phyloP scores from a whole-genome alignment of 2,888 invertebrate species.

The Zygothrica quintamaculata region DNA sequence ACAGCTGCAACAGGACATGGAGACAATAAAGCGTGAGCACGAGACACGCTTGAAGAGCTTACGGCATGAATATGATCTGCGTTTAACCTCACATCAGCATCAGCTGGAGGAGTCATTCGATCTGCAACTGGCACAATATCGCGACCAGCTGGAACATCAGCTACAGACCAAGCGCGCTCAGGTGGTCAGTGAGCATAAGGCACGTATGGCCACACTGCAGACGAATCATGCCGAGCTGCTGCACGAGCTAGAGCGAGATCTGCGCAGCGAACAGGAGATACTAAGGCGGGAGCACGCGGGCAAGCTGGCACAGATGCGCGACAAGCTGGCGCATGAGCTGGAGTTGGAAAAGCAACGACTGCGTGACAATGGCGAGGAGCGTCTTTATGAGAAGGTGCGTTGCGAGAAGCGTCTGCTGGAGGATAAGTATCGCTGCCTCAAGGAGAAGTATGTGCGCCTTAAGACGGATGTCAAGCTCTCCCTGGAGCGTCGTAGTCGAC shows the following conservation, averaged over 20 bases:
- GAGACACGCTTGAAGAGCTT: conserved; percentile 84
- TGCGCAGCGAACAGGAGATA: conserved; percentile 87
- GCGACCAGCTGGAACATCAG: conserved; percentile 82
- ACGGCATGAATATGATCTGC: conserved; percentile 82
- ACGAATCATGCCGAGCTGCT: conserved; percentile 83
- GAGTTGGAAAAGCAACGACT: conserved; percentile 85
- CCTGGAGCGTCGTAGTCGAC: conserved; percentile 89
- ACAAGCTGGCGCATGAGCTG: conserved; percentile 87
- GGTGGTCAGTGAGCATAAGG: conserved; percentile 86
- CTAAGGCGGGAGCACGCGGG: conserved; percentile 89
- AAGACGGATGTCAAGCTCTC: conserved; percentile 92
- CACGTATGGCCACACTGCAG: conserved; percentile 82
- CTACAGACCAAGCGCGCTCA: conserved; percentile 85
- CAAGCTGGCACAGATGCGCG: conserved; percentile 87
- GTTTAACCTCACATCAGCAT: conserved; percentile 84
- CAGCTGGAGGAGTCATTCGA: conserved; percentile 85
- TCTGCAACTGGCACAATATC: conserved; percentile 84
- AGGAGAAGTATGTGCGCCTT: conserved; percentile 91
- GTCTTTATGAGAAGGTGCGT: conserved; percentile 87
- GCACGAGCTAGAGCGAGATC: conserved; percentile 83
- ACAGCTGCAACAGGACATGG: conserved; percentile 80
- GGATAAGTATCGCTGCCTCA: conserved; percentile 91
- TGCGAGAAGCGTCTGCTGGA: conserved; percentile 90
- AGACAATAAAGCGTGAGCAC: conserved; percentile 75
- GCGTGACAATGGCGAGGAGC: conserved; percentile 84